Percentiles rank a stretch among this genome's conserved stretches.
phyloP scores from a whole-genome alignment of 2,888 invertebrate genomes.

The Dynastes maya region DNA sequence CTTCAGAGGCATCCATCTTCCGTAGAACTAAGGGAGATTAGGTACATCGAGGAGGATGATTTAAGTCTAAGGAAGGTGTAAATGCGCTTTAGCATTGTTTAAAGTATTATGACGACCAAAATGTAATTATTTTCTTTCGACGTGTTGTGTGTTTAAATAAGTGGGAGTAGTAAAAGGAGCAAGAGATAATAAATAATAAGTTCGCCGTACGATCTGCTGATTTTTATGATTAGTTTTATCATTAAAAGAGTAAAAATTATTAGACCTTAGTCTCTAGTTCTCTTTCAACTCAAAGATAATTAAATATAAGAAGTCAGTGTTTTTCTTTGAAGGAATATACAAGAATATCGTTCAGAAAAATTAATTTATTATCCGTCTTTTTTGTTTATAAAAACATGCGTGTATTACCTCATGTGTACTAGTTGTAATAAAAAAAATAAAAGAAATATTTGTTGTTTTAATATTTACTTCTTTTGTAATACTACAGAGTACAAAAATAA shows the following conservation, averaged over 20 bases:
- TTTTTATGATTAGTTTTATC: no score
- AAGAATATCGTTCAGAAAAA: not conserved
- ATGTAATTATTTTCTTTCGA: not conserved
- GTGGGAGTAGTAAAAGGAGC: no score
- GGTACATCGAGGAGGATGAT: constrained; percentile 17
- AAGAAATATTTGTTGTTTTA: not conserved
- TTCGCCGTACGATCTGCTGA: no score
- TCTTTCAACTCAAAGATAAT: no score
- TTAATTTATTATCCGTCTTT: not conserved
- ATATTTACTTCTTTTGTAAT: constrained; percentile 6
- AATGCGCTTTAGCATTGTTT: not conserved
- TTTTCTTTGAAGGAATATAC: no score
- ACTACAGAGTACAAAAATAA: constrained; percentile 17
- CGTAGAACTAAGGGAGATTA: constrained; percentile 49
- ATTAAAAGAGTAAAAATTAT: no score
- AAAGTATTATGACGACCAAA: not conserved
- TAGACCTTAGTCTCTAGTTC: no score
- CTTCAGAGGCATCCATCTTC: constrained; percentile 12
- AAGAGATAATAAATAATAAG: no score
- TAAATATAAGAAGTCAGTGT: no score
- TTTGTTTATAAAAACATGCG: no score
- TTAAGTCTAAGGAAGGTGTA: constrained; percentile 24
- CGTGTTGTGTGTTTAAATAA: no score
- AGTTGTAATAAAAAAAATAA: constrained; percentile 8
- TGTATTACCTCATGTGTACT: constrained; percentile 6